Evolutionary conservation across 2,888 invertebrate genomes (phyloP), one percentile per base, ranked within the genome.

Genomic region (Willowsia nigromaculata): DNA sequence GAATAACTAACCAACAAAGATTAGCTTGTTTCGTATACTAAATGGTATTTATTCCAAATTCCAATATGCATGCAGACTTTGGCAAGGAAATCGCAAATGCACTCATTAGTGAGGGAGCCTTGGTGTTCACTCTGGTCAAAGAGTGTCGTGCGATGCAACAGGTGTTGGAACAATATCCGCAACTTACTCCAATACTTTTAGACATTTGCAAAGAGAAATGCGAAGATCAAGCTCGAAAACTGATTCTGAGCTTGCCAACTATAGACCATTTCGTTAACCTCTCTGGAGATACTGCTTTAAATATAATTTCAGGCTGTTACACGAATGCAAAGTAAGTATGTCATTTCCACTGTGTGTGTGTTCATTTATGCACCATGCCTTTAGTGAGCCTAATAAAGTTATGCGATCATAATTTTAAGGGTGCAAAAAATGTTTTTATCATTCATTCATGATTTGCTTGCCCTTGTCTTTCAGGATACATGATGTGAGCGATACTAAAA

Each of bases 211-310:
- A 81, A 40, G 85, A 84, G 47, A 85, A 85, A 56, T 43, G 83
- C 9, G 90, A 81, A 11, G 85, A 88, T 1, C 62, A 82, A 22
- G 90, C 71, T 59, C 43, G 78, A 13, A 88, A 90, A 74, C 30
- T 91, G 15, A 47, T 91, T 27, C 47, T 78, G 50, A 85, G 85
- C 18, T 65, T 91, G 25, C 91, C 91, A 1, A 53, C 50, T 3
- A 4, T 89, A 27, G 88, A 89, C 37, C 90, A 91, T 65, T 83
- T 90, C 65, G 74, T 91, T 4, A 91, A 91, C 65, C 37, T 88
- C 3, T 85, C 90, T n/a, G 91, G 90, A 22, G 88, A 86, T 33
- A 6, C 56, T 53, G 85, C 80, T 3, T 33, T 90, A n/a, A 85
- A 88, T 74, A 78, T 90, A 37, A 81, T 90, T 27, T 88, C 90